Evolutionary conservation across 2,888 invertebrate species (phyloP), one percentile per base, ranked within the genome.

Genomic region (Cancer borealis): DNA sequence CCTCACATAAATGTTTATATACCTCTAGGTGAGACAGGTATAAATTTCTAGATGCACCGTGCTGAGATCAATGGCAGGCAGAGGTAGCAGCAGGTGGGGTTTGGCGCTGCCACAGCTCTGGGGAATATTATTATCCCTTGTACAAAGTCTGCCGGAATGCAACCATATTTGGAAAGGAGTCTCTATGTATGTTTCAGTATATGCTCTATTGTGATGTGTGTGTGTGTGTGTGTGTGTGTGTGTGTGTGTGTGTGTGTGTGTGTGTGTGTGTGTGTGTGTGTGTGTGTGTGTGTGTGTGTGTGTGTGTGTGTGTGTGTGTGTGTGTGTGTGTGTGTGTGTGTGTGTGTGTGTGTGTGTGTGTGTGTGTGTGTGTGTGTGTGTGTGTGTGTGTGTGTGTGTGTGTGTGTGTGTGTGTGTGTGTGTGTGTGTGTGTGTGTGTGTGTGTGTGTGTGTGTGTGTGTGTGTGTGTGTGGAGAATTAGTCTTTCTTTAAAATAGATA

Each of bases 101-200:
- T 73, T 73, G 73, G 73, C 73, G 10, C 26, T n/a, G 73, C 73
- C 73, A n/a, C 26, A 6, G 26, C 73, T 73, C 26, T 10, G 26
- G 54, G 73, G 73, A 73, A 73, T 73, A 73, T 73, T 73, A 73
- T 73, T 73, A 73, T 73, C 73, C 26, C 73, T 26, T 60, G 60
- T 73, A 73, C 73, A 73, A 73, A 73, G 26, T 73, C n/a, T 73
- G 73, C 73, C 73, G 73, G 73, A 73, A 73, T 73, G 73, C n/a
- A 5, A 73, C 73, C 73, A 73, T 73, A 5, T 73, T 73, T 26
- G 73, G 73, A 26, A 73, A 10, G 26, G n/a, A 21, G 60, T 4
- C 73, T 73, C 73, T 73, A 10, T 73, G 26, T 73, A 73, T 10
- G 26, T 21, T 26, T 26, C 73, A 26, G 5, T n/a, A 73, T 73